phyloP scores from a whole-genome alignment of 2,888 invertebrate species.

The Neoscelio sp. region DNA sequence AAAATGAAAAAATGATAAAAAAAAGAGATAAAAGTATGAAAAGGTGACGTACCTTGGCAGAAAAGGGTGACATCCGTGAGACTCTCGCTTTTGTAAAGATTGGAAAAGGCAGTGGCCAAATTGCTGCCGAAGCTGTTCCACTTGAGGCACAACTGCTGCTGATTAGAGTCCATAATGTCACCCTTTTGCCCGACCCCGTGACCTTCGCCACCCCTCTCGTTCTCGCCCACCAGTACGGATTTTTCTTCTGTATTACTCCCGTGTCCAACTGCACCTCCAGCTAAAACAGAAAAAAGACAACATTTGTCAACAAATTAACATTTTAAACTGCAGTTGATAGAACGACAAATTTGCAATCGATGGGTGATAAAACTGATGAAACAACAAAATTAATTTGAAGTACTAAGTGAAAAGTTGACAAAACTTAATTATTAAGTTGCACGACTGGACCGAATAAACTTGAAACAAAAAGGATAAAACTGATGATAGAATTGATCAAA shows the following conservation, averaged over 20 bases:
- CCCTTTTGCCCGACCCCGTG: conserved; percentile 82
- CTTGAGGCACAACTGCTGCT: conserved; percentile 97
- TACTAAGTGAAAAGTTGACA: no score
- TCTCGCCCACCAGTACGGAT: conserved; percentile 78
- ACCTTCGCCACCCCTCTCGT: conserved; percentile 80
- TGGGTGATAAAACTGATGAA: no score
- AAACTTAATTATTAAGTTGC: no score
- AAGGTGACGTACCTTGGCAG: conserved; percentile 91
- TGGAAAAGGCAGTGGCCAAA: conserved; percentile 95
- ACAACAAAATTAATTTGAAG: no score
- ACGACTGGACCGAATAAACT: no score
- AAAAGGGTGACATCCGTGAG: conserved; percentile 96
- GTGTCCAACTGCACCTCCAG: conserved; percentile 81
- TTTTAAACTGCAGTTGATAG: no score
- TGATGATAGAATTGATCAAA: no score
- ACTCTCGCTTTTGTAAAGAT: conserved; percentile 96
- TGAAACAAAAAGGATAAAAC: no score
- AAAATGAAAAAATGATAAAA: background rate
- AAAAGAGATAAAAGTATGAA: background rate
- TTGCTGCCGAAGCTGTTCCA: conserved; percentile 98
- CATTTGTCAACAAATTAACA: no score
- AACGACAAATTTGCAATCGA: no score
- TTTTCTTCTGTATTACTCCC: conserved; percentile 80
- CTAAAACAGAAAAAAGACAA: no score
- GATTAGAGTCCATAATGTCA: conserved; percentile 94